Conservation (phyloP, 2,888 invertebrate species). For the Apamea epomidion region DNA sequence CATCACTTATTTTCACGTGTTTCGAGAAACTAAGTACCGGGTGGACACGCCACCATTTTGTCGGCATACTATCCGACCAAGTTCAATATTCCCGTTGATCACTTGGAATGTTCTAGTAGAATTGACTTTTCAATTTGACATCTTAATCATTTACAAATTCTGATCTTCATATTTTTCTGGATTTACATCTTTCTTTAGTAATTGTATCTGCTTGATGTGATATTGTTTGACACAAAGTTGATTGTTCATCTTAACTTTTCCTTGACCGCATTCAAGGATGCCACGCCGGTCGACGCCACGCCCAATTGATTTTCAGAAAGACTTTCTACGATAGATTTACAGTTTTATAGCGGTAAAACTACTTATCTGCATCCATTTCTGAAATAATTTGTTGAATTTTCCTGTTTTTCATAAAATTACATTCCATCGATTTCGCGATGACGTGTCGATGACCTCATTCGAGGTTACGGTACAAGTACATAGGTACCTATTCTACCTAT, state of each 20-base stretch:
- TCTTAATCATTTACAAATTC: conserved; percentile 32
- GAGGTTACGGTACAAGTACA: conserved; percentile 53
- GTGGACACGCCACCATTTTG: conserved; percentile 86
- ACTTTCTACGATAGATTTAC: neutral
- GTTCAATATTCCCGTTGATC: conserved; percentile 47
- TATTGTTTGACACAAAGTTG: conserved; percentile 57
- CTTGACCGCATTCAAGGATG: conserved; percentile 67
- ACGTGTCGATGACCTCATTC: conserved; percentile 79
- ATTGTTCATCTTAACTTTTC: conserved; percentile 23
- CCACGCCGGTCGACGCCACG: conserved; percentile 64
- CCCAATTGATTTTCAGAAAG: conserved; percentile 35
- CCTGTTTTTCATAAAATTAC: conserved; percentile 28
- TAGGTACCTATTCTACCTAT: neutral
- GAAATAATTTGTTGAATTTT: conserved; percentile 5
- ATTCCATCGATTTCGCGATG: conserved; percentile 46
- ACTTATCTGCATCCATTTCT: neutral
- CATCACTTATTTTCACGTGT: conserved; percentile 43
- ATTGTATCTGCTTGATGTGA: conserved; percentile 51
- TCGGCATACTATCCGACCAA: conserved; percentile 73
- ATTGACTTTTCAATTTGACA: conserved; percentile 30
- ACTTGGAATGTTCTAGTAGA: conserved; percentile 24
- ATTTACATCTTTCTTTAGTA: conserved; percentile 55
- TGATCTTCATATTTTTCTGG: conserved; percentile 49
- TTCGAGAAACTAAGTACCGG: conserved; percentile 72
- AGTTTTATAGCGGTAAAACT: neutral